Evolutionary conservation across 2,797 vertebrate genomes (phyloP).

Genomic region (Streptopelia turtur): DNA sequence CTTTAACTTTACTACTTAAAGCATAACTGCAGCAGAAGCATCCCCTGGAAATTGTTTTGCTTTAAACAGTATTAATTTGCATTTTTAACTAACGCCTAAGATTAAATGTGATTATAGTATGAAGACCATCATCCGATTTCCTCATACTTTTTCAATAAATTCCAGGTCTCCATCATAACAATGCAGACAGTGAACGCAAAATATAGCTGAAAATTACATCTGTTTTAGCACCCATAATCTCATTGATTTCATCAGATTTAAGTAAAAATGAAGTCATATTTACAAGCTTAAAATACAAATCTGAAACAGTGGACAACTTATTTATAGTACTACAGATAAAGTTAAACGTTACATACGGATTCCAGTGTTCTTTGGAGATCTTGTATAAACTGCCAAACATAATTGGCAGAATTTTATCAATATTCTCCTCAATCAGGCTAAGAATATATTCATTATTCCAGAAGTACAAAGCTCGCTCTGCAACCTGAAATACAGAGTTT

Average conservation of each 20-base stretch:
- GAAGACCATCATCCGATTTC: background rate
- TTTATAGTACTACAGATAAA: background rate
- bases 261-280: background rate
- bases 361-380: constrained; percentile 99
- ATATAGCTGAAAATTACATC: background rate
- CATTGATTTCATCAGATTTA: background rate
- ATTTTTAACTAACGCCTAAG: background rate
- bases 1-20: background rate
- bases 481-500: constrained; percentile 85
- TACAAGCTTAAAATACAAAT: background rate
- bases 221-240: background rate
- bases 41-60: background rate
- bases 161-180: background rate
- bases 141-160: background rate
- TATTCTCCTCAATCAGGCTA: constrained; percentile 98
- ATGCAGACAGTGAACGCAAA: background rate
- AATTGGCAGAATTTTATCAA: constrained; percentile 93
- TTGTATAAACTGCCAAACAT: constrained; percentile 97
- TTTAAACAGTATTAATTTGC: background rate
- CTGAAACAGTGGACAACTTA: background rate
- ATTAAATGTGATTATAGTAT: background rate
- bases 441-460: constrained; percentile 99
- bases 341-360: constrained; percentile 85
- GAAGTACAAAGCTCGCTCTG: constrained; percentile 95
- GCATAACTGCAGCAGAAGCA: background rate